Conservation (phyloP, 2,797 vertebrate genomes). For the Selene dorsalis region DNA sequence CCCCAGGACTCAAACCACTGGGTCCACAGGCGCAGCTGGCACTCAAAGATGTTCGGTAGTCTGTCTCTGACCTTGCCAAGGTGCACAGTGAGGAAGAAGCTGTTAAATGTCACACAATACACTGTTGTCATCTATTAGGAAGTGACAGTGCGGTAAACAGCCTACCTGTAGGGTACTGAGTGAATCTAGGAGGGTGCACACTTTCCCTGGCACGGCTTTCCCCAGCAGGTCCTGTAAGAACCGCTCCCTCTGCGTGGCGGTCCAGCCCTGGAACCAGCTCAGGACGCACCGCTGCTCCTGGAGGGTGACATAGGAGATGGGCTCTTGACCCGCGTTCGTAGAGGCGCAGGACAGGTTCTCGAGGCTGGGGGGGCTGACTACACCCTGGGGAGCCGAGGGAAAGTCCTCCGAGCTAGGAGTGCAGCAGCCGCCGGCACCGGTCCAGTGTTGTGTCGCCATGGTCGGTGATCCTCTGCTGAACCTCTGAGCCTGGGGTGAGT, state of each 20-base stretch:
- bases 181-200: slow-evolving; percentile 88
- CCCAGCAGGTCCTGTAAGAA: slow-evolving; percentile 90
- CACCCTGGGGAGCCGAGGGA: slow-evolving; percentile 63
- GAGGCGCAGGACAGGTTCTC: slow-evolving; percentile 77
- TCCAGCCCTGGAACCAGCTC: slow-evolving; percentile 91
- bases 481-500: slow-evolving; percentile 32
- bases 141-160: not conserved
- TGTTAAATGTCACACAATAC: slow-evolving; percentile 8
- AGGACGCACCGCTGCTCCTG: slow-evolving; percentile 92
- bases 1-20: slow-evolving; percentile 95
- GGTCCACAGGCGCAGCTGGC: slow-evolving; percentile 92
- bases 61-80: slow-evolving; percentile 83
- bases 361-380: slow-evolving; percentile 70
- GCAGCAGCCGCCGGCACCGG: slow-evolving; percentile 17
- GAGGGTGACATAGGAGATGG: slow-evolving; percentile 87
- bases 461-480: slow-evolving; percentile 28
- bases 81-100: not conserved
- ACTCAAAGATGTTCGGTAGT: slow-evolving; percentile 91
- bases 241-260: slow-evolving; percentile 82
- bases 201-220: slow-evolving; percentile 92
- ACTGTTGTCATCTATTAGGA: too few species aligned
- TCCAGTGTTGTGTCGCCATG: slow-evolving; percentile 47
- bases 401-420: slow-evolving; percentile 60
- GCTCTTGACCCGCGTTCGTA: slow-evolving; percentile 54
- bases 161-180: slow-evolving; percentile 88